These are phyloP conservation scores for Megalopta genalis DNA, from an alignment of 1,140 invertebrate genomes.

Conservation along the genomic window DNA sequence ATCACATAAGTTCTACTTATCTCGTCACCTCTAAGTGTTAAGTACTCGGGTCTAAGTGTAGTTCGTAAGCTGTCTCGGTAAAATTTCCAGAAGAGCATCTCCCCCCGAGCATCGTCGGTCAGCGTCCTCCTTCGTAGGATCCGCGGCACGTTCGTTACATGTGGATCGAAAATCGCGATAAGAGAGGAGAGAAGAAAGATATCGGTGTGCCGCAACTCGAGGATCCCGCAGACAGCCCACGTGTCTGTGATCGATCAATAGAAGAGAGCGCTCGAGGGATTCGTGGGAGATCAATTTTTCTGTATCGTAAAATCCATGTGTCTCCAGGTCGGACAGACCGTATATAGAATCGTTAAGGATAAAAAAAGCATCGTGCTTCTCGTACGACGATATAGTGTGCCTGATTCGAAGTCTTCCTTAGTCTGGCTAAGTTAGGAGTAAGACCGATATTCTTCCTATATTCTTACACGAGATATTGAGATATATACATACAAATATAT, in stretches of 20 bases:
- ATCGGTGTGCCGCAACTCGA: too few relatives aligned
- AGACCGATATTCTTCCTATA: conserved; percentile 41
- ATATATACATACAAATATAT: conserved; percentile 26
- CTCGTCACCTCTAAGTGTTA: conserved; percentile 36
- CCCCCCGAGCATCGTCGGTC: too few relatives aligned
- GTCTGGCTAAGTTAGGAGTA: conserved; percentile 34
- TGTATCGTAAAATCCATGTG: conserved; percentile 60
- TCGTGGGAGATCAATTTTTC: conserved; percentile 15
- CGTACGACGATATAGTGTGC: conserved; percentile 58
- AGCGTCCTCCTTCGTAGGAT: too few relatives aligned
- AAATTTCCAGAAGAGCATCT: too few relatives aligned
- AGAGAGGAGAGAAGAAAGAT: too few relatives aligned
- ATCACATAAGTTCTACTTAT: conserved; percentile 38
- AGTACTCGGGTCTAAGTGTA: not conserved
- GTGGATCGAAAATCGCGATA: too few relatives aligned
- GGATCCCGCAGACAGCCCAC: not conserved
- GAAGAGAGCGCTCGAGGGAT: not conserved
- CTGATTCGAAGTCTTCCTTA: conserved; percentile 71
- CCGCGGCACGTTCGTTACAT: too few relatives aligned
- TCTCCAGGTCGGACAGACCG: conserved; percentile 53
- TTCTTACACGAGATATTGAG: conserved; percentile 44
- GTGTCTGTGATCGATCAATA: conserved; percentile 11
- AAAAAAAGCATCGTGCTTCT: conserved; percentile 8
- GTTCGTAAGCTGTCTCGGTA: too few relatives aligned
- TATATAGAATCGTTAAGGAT: conserved; percentile 35